A percentile compares a stretch with the other conserved stretches of the same genome.
Conservation (phyloP, 2,113 vertebrate genomes). For the Anarhynchus alexandrinus region DNA sequence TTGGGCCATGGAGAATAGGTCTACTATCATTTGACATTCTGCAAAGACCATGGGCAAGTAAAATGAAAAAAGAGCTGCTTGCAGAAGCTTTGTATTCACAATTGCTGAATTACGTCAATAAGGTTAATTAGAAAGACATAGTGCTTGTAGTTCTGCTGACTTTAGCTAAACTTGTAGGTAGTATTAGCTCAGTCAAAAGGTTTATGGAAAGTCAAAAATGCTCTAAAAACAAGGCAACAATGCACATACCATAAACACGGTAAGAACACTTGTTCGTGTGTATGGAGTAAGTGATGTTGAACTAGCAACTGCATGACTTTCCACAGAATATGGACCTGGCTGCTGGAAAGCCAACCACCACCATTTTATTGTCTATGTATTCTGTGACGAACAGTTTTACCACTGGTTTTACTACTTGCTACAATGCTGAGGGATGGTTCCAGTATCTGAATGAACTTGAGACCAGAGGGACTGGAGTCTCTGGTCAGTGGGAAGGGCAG, state of each 20-base stretch:
- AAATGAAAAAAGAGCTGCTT: background rate
- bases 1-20: background rate
- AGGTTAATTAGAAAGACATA: background rate
- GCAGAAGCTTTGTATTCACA: background rate
- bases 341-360: background rate
- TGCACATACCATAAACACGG: background rate
- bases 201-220: background rate
- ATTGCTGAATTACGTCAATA: background rate
- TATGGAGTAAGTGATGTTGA: background rate
- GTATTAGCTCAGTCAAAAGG: background rate
- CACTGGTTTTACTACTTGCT: background rate
- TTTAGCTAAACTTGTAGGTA: background rate
- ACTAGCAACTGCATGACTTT: background rate
- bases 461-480: background rate
- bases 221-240: background rate
- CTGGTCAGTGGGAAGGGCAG: background rate
- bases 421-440: background rate
- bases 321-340: background rate
- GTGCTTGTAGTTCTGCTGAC: background rate
- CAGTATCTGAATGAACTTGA: background rate
- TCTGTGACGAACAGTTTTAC: background rate
- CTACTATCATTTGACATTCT: background rate
- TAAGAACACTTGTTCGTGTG: background rate
- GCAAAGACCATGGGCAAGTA: background rate
- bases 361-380: background rate